A percentile compares a stretch with the other conserved stretches of the same genome.
Conservation (phyloP, 2,113 vertebrate species). For the Labeo rohita region DNA sequence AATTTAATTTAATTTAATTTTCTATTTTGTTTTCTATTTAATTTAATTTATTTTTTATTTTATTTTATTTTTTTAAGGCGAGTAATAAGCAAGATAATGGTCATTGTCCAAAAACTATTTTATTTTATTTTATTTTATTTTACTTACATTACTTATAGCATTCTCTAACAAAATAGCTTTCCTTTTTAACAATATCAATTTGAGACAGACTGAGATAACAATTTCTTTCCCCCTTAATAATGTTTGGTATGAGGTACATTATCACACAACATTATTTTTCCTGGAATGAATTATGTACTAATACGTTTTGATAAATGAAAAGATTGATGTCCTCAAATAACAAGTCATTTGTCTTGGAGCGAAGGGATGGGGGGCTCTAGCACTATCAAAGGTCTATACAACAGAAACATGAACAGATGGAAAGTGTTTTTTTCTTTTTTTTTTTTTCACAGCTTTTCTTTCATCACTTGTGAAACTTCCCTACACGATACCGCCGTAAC, state of each 20-base stretch:
- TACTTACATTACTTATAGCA: neutral
- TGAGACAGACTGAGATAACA: neutral
- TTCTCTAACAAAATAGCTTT: neutral
- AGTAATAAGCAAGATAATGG: neutral
- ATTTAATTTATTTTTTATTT: too few species aligned
- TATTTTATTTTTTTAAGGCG: too few species aligned
- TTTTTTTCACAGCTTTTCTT: constrained; percentile 2
- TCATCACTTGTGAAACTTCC: constrained; percentile 12
- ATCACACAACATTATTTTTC: constrained; percentile 1
- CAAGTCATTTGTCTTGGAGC: neutral
- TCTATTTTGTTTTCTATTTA: too few species aligned
- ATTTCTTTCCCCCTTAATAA: neutral
- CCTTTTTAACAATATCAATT: neutral
- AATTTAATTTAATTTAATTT: too few species aligned
- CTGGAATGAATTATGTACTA: neutral
- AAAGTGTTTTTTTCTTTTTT: neutral
- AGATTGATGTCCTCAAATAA: constrained; percentile 8
- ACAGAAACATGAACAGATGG: constrained; percentile 32
- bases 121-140: too few species aligned
- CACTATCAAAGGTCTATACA: neutral
- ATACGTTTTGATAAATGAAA: constrained; percentile 3
- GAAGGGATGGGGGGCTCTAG: neutral
- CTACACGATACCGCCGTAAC: neutral
- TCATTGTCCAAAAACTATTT: neutral
- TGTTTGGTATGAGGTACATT: neutral